Percentiles rank a stretch among this genome's conserved stretches.
Conservation (phyloP, 2,797 vertebrate genomes). For the Todus mexicanus region DNA sequence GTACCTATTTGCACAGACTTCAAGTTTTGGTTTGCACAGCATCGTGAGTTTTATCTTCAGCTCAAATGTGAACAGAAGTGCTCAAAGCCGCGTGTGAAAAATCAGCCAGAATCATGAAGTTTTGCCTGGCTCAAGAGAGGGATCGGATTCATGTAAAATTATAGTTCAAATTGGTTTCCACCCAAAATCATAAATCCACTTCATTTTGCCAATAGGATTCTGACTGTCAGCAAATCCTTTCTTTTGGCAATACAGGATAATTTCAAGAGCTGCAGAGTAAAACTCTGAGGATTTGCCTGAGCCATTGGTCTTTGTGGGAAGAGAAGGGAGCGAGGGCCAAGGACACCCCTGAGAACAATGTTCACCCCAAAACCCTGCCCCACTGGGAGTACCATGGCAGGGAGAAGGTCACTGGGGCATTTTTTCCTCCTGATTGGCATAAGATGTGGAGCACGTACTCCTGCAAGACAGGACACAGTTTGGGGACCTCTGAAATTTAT, state of each 20-base stretch:
- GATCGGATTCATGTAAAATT: slow-evolving; percentile 56
- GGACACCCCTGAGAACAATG: background rate
- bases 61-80: background rate
- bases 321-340: background rate
- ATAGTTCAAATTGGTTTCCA: slow-evolving; percentile 57
- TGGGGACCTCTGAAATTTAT: background rate
- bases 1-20: background rate
- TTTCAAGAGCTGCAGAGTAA: slow-evolving; percentile 28
- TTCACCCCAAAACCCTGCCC: background rate
- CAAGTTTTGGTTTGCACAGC: background rate
- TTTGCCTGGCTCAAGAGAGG: slow-evolving; percentile 60
- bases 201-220: slow-evolving; percentile 62
- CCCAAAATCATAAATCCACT: slow-evolving; percentile 63
- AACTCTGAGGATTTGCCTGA: background rate
- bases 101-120: slow-evolving; percentile 47
- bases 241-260: slow-evolving; percentile 35
- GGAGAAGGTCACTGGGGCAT: background rate
- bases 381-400: background rate
- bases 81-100: slow-evolving; percentile 34
- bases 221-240: slow-evolving; percentile 62
- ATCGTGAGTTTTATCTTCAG: background rate
- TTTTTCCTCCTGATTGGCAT: background rate
- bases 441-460: background rate
- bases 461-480: background rate
- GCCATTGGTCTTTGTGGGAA: background rate